phyloP scores from a whole-genome alignment of 2,113 vertebrate genomes.

The Pica pica region DNA sequence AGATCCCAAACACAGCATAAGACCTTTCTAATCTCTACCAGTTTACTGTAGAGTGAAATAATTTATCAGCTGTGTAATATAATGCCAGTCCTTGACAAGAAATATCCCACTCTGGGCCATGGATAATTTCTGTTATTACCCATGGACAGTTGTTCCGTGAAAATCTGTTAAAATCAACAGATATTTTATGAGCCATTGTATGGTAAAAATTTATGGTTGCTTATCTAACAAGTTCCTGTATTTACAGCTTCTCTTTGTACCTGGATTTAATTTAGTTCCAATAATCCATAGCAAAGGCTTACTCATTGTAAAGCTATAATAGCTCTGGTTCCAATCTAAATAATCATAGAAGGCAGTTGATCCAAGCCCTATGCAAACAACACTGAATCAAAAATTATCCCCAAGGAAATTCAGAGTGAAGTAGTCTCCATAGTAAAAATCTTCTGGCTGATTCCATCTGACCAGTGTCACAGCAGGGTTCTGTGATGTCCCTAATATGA shows the following conservation, averaged over 20 bases:
- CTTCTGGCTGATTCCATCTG: constrained; percentile 35
- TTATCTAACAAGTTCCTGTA: constrained; percentile 1
- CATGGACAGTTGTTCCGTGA: not conserved
- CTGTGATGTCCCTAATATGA: constrained; percentile 29
- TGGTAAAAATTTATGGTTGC: not conserved
- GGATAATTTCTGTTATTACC: not conserved
- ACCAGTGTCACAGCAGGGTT: not conserved
- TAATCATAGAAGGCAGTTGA: constrained; percentile 42
- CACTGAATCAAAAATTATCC: constrained; percentile 42
- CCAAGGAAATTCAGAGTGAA: constrained; percentile 39
- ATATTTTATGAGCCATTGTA: not conserved
- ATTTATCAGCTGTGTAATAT: not conserved
- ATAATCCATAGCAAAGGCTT: constrained; percentile 28
- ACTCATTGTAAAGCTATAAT: not conserved
- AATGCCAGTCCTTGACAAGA: not conserved
- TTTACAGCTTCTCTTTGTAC: constrained; percentile 30
- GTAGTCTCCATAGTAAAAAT: constrained; percentile 41
- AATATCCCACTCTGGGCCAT: not conserved
- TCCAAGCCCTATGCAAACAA: constrained; percentile 38
- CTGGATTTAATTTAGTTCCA: constrained; percentile 44
- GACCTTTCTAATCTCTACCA: not conserved
- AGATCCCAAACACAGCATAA: not conserved
- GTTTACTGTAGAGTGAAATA: not conserved
- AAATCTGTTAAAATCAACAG: constrained; percentile 4
- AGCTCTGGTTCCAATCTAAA: constrained; percentile 62